Base-by-base conservation (phyloP, 1,140 invertebrate species). In the Ostrea denselamellosa region DNA sequence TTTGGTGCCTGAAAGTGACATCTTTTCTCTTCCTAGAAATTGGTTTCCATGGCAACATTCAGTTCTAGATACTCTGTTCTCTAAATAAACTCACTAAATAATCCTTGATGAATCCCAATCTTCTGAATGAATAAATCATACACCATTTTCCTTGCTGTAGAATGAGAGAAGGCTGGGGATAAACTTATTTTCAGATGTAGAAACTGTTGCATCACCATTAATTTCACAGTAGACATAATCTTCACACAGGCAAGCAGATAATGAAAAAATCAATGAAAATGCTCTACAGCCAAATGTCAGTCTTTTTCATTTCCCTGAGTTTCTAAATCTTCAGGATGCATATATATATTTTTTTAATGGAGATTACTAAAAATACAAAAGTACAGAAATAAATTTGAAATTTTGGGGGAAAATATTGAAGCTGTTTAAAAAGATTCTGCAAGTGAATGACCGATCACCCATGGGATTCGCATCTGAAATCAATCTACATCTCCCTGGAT, bases 221-320 rank as follows among this genome's bases (percentile, higher is more conserved):
- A 44, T 25, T 71, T 71, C 68, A 71, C 68, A 71, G 68, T 71
- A 12, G 25, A 71, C 68, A 28, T 71, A 71, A 71, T 71, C 68
- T 71, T 71, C 68, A 71, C 68, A 71, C 68, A 10, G 22, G 68
- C 68, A 71, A 34, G 68, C 68, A 71, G 68, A 71, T 71, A 71
- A 71, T 71, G 68, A 25, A 71, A 71, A 71, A 71, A 71, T 71
- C 68, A 71, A 71, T 71, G 28, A 9, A 34, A 71, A 71, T 28
- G 68, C 9, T 28, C 28, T 71, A 28, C 9, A 34, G 8, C 68
- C 25, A 28, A 25, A 71, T 71, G 28, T 28, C 28, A 34, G 28
- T 28, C 25, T 71, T 25, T 62, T n/a, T 17, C 56, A 17, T 62
- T 19, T 62, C 17, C 56, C 56, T 62, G 56, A 19, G 56, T 62